Conservation (phyloP, 2,888 invertebrate species). For the Chloroclysta siterata region DNA sequence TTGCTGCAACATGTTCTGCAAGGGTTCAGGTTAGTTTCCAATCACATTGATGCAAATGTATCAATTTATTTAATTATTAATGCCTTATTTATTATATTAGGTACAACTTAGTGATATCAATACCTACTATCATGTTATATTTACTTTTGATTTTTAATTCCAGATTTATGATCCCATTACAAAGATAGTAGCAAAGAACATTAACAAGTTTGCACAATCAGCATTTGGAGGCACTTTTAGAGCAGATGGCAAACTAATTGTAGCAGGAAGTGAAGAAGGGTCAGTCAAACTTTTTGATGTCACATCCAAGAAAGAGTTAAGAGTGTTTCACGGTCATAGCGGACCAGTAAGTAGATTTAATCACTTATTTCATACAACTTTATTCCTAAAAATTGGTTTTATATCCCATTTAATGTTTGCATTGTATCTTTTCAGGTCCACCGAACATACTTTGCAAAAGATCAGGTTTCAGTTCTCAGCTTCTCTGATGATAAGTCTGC, state of each 20-base stretch:
- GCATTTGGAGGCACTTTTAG: conserved; percentile 95
- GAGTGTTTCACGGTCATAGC: conserved; percentile 94
- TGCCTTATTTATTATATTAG: too few relatives aligned
- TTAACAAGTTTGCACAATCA: conserved; percentile 92
- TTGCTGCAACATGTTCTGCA: conserved; percentile 96
- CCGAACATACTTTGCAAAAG: conserved; percentile 91
- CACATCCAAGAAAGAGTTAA: conserved; percentile 90
- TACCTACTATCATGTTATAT: not conserved
- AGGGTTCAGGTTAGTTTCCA: conserved; percentile 86
- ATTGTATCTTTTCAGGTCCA: conserved; percentile 84
- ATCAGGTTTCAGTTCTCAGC: conserved; percentile 91
- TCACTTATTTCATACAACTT: not conserved
- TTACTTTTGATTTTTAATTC: conserved; percentile 26
- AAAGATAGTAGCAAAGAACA: conserved; percentile 91
- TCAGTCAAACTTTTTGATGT: conserved; percentile 95
- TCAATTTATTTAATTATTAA: not conserved
- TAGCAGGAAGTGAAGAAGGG: conserved; percentile 96
- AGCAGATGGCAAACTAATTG: conserved; percentile 91
- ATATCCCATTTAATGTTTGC: conserved; percentile 1
- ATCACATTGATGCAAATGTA: not conserved
- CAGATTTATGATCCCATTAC: conserved; percentile 94
- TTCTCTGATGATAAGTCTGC: conserved; percentile 96
- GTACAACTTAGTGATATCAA: too few relatives aligned
- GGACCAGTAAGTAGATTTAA: conserved; percentile 83
- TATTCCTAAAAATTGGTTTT: not conserved